phyloP scores from a whole-genome alignment of 2,797 vertebrate genomes.

The Manis pentadactyla region DNA sequence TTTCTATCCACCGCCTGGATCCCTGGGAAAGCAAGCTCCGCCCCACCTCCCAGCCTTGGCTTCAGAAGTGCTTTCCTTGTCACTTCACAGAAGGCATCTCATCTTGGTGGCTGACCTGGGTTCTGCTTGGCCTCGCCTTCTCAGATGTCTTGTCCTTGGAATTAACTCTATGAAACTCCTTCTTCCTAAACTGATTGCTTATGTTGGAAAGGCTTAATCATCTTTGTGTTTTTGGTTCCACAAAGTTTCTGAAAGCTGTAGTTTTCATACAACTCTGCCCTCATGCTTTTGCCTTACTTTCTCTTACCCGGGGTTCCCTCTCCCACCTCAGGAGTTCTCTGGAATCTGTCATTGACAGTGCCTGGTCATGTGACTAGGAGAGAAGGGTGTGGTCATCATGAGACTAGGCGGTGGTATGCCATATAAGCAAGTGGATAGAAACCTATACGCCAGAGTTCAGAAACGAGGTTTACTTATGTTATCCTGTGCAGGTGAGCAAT shows the following conservation, averaged over 20 bases:
- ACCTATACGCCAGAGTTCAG: not conserved
- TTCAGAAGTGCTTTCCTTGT: slow-evolving; percentile 28
- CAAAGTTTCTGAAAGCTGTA: not conserved
- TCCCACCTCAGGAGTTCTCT: not conserved
- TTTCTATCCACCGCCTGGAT: slow-evolving; percentile 43
- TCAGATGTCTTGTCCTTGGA: not conserved
- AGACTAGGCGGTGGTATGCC: not conserved
- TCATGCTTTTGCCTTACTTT: not conserved
- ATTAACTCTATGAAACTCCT: not conserved
- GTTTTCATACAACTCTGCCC: not conserved
- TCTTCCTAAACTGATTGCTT: not conserved
- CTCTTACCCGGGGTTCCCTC: not conserved
- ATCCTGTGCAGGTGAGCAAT: not conserved
- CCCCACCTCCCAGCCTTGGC: not conserved
- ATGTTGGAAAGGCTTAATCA: not conserved
- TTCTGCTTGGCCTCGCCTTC: not conserved
- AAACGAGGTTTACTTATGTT: not conserved
- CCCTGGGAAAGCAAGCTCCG: not conserved
- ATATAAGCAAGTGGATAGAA: not conserved
- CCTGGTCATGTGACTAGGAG: not conserved
- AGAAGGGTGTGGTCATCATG: not conserved
- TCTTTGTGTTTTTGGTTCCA: not conserved
- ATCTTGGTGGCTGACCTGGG: not conserved
- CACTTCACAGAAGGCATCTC: not conserved
- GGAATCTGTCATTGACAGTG: not conserved